Conservation (phyloP, 2,113 vertebrate genomes). For the Tretioscincus oriximinensis region DNA sequence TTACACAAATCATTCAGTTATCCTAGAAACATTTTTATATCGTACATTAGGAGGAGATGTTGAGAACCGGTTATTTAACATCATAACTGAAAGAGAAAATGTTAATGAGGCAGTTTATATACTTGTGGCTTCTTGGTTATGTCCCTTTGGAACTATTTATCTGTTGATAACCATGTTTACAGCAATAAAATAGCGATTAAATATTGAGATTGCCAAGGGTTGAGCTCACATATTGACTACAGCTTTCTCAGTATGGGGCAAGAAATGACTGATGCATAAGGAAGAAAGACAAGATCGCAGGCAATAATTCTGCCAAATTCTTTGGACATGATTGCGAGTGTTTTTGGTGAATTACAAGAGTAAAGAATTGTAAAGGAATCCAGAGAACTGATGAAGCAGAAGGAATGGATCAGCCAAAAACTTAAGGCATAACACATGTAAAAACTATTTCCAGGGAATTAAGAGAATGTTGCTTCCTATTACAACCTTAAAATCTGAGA, state of each 20-base stretch:
- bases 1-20: neutral
- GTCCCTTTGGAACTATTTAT: slow-evolving; percentile 33
- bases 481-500: too few species aligned
- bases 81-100: slow-evolving; percentile 48
- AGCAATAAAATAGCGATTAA: slow-evolving; percentile 44
- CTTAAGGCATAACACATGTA: too few species aligned
- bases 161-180: slow-evolving; percentile 40
- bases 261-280: slow-evolving; percentile 16
- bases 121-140: slow-evolving; percentile 34
- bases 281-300: neutral
- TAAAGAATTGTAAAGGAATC: neutral
- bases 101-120: slow-evolving; percentile 44
- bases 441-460: too few species aligned
- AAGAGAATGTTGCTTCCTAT: too few species aligned
- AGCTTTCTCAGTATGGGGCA: slow-evolving; percentile 10
- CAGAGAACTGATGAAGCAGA: neutral
- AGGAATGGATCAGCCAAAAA: too few species aligned
- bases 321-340: neutral
- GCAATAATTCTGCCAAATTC: neutral
- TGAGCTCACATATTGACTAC: slow-evolving; percentile 27
- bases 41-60: slow-evolving; percentile 36
- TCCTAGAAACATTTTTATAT: slow-evolving; percentile 15
- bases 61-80: slow-evolving; percentile 49
- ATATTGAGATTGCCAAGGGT: slow-evolving; percentile 28
- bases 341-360: slow-evolving; percentile 23